Evolutionary conservation across 2,888 invertebrate genomes (phyloP).

Genomic region (Drosophila melanosoma): DNA sequence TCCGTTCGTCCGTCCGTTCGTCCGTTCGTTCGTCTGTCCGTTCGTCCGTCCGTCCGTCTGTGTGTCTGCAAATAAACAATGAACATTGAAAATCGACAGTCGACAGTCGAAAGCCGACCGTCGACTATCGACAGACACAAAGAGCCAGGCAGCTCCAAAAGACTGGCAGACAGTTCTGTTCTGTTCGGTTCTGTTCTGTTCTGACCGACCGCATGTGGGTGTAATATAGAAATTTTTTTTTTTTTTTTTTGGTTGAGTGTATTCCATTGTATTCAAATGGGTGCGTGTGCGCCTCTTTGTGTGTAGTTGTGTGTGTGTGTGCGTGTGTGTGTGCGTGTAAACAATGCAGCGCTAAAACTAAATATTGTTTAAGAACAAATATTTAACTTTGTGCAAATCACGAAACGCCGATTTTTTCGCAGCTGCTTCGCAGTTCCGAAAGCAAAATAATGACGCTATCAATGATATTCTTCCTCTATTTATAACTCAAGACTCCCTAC

Average conservation of each 20-base stretch:
- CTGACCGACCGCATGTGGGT: conserved; percentile 44
- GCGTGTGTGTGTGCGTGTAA: conserved; percentile 64
- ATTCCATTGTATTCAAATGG: conserved; percentile 35
- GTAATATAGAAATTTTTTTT: conserved; percentile 2
- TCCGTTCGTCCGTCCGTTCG: conserved; percentile 3
- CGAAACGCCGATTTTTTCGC: conserved; percentile 60
- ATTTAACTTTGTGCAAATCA: conserved; percentile 77
- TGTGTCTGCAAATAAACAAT: conserved; percentile 65
- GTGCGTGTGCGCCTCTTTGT: conserved; percentile 11
- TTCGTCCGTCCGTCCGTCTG: background rate
- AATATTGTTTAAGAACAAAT: conserved; percentile 80
- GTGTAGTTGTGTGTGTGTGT: conserved; percentile 22
- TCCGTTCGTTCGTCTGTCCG: conserved; percentile 3
- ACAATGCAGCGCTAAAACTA: conserved; percentile 78
- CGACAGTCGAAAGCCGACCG: conserved; percentile 39
- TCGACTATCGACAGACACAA: conserved; percentile 52
- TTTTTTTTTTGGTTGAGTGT: conserved; percentile 24
- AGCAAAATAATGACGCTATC: conserved; percentile 71
- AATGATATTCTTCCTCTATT: conserved; percentile 48
- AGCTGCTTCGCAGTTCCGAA: conserved; percentile 20
- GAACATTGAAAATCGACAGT: conserved; percentile 58
- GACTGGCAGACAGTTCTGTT: conserved; percentile 41
- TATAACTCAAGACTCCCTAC: conserved; percentile 14
- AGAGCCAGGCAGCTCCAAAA: conserved; percentile 21
- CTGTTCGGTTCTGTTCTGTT: conserved; percentile 60